phyloP scores from a whole-genome alignment of 2,113 vertebrate genomes.

The Gymnocephalus cernua region DNA sequence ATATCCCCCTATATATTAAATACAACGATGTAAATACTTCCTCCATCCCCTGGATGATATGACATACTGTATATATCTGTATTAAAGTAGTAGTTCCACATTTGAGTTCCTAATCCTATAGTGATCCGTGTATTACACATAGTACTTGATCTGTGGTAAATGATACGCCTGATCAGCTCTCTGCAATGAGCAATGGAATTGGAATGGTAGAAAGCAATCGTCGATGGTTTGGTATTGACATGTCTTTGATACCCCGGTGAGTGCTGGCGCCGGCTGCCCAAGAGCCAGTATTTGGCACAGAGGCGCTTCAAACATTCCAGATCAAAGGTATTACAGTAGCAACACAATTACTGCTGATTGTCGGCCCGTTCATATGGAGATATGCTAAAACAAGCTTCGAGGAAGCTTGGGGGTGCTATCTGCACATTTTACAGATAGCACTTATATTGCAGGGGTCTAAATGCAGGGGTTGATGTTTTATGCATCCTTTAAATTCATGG shows the following conservation, averaged over 20 bases:
- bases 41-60: not conserved
- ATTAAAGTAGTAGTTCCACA: not conserved
- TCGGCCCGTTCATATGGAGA: constrained; percentile 76
- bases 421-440: not conserved
- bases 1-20: no score
- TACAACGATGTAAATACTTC: not conserved
- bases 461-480: no score
- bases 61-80: not conserved
- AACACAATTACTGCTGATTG: constrained; percentile 78
- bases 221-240: constrained; percentile 62
- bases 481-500: no score
- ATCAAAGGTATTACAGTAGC: constrained; percentile 86
- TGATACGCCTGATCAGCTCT: not conserved
- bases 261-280: constrained; percentile 76
- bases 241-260: constrained; percentile 65
- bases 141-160: not conserved
- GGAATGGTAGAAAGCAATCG: not conserved
- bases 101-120: not conserved
- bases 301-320: constrained; percentile 66
- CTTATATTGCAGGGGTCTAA: no score
- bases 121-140: not conserved
- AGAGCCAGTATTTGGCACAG: constrained; percentile 68
- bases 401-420: constrained; percentile 32
- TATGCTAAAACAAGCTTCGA: constrained; percentile 64
- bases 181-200: not conserved